Conservation (phyloP, 37 sponge, comb jelly and placozoan species). For the Corticium candelabrum region DNA sequence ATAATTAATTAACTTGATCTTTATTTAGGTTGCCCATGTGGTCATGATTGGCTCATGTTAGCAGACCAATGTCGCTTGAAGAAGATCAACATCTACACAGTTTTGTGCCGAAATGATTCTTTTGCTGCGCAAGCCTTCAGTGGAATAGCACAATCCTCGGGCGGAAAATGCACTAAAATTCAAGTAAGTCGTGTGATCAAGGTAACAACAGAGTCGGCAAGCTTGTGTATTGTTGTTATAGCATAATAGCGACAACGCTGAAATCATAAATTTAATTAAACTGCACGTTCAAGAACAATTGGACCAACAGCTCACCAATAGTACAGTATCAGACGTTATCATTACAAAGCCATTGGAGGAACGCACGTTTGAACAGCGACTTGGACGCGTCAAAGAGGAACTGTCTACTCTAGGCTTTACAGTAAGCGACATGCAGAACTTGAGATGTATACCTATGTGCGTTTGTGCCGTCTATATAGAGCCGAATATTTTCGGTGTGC, state of each 20-base stretch:
- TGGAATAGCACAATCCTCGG: background rate
- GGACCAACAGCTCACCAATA: background rate
- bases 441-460: no score
- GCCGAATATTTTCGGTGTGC: no score
- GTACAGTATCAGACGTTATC: background rate
- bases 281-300: background rate
- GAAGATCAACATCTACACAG: background rate
- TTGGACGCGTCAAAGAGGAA: no score
- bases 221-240: no score
- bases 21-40: background rate
- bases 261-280: background rate
- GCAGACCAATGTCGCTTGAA: background rate
- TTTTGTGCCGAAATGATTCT: background rate
- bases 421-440: no score
- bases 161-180: constrained; percentile 1
- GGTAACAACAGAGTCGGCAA: no score
- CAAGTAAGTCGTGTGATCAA: background rate
- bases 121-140: background rate
- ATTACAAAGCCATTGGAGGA: background rate
- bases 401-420: no score
- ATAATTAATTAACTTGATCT: no score
- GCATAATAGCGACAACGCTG: background rate
- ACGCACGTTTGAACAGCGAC: background rate
- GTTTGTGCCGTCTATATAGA: no score
- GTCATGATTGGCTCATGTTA: background rate